Evolutionary conservation across 2,113 vertebrate genomes (phyloP).

Genomic region (Antidorcas marsupialis): DNA sequence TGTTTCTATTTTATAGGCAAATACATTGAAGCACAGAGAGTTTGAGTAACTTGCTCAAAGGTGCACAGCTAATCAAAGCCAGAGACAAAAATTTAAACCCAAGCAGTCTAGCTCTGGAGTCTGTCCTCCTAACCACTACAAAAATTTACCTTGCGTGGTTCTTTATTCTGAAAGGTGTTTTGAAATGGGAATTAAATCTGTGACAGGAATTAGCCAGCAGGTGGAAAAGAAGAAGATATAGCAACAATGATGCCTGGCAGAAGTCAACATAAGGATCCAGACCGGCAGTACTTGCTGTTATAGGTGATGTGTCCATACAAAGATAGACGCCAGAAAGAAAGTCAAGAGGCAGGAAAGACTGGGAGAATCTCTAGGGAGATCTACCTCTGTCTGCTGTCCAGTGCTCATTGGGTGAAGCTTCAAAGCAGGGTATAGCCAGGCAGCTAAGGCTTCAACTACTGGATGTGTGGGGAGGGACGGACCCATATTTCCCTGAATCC

Average conservation of each 20-base stretch:
- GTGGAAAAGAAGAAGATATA: neutral
- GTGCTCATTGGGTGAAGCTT: neutral
- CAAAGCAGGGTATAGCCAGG: neutral
- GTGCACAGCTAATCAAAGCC: neutral
- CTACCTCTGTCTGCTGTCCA: neutral
- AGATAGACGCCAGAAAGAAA: neutral
- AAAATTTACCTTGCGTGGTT: neutral
- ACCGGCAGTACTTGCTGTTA: neutral
- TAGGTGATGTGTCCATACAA: neutral
- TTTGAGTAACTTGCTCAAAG: neutral
- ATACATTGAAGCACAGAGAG: neutral
- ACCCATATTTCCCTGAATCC: neutral
- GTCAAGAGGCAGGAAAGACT: neutral
- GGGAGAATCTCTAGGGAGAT: neutral
- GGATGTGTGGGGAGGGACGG: neutral
- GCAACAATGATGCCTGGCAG: neutral
- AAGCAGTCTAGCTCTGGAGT: neutral
- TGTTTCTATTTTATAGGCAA: neutral
- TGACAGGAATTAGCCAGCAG: neutral
- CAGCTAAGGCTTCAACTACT: neutral
- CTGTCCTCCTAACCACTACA: neutral
- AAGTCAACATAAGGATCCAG: neutral
- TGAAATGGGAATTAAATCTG: neutral
- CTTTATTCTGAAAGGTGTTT: neutral
- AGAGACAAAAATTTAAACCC: conserved; percentile 6